These are phyloP conservation scores for Saccopteryx bilineata DNA, from an alignment of 2,113 vertebrate species.

Conservation along the genomic window DNA sequence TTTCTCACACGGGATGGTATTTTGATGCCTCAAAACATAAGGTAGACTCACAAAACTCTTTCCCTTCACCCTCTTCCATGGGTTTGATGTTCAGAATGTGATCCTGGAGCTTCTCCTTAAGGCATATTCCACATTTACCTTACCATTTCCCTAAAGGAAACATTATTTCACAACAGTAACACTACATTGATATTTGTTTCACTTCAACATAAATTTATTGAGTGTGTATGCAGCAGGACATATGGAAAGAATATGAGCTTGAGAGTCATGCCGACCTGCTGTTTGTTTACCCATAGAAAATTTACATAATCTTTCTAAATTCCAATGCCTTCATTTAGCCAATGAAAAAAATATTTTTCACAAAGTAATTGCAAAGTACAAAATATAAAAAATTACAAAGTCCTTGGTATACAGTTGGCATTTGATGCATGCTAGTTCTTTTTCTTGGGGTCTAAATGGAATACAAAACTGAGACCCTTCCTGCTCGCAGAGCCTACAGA, in stretches of 20 bases:
- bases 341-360: constrained; percentile 50
- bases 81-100: constrained; percentile 46
- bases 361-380: neutral
- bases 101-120: constrained; percentile 57
- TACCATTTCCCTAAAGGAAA: constrained; percentile 65
- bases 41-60: neutral
- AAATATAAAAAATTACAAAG: constrained; percentile 3
- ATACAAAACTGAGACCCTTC: neutral
- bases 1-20: constrained; percentile 1
- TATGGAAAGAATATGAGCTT: constrained; percentile 64
- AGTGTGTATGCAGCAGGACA: constrained; percentile 58
- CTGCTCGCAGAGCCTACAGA: neutral
- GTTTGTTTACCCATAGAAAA: neutral
- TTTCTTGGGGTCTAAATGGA: neutral
- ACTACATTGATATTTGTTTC: constrained; percentile 66
- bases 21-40: constrained; percentile 1
- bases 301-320: constrained; percentile 43
- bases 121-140: constrained; percentile 68
- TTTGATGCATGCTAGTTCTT: neutral
- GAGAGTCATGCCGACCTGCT: constrained; percentile 11
- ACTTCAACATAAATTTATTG: constrained; percentile 76
- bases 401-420: neutral
- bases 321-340: neutral
- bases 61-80: neutral
- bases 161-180: constrained; percentile 69